phyloP scores from a whole-genome alignment of 2,888 invertebrate species.

The Lithophane ornitopus region DNA sequence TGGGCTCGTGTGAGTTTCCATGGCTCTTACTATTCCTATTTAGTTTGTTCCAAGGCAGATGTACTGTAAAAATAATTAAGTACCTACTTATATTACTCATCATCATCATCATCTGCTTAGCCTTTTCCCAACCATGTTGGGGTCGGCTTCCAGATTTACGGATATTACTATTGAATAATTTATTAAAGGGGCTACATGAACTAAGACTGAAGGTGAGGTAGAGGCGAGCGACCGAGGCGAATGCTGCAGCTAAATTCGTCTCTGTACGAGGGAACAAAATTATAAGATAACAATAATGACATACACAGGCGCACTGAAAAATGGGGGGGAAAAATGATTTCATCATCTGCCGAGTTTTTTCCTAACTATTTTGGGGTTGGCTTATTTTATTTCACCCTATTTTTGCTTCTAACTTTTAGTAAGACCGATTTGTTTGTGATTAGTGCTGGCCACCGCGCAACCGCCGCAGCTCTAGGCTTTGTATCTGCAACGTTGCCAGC shows the following conservation, averaged over 20 bases:
- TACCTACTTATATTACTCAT: too few relatives aligned
- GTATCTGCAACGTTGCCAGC: too few relatives aligned
- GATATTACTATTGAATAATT: not conserved
- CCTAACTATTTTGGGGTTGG: not conserved
- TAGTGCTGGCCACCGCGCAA: too few relatives aligned
- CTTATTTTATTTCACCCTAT: not conserved
- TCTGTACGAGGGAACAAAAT: not conserved
- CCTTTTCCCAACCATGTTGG: too few relatives aligned
- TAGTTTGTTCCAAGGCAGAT: not conserved
- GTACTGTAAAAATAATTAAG: too few relatives aligned
- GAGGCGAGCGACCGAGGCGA: not conserved
- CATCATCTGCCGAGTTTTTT: too few relatives aligned
- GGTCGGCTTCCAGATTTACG: too few relatives aligned
- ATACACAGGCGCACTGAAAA: not conserved
- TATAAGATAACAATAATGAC: not conserved
- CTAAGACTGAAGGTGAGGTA: not conserved
- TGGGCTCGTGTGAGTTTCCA: not conserved
- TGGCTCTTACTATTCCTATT: conserved; percentile 7
- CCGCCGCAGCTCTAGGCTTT: too few relatives aligned
- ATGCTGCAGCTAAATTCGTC: not conserved
- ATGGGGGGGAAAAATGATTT: too few relatives aligned
- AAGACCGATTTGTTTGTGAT: not conserved
- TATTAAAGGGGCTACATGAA: not conserved
- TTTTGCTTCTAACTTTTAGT: not conserved
- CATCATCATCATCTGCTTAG: too few relatives aligned